phyloP scores from a whole-genome alignment of 2,888 invertebrate genomes.

The Pyrrhosoma nymphula region DNA sequence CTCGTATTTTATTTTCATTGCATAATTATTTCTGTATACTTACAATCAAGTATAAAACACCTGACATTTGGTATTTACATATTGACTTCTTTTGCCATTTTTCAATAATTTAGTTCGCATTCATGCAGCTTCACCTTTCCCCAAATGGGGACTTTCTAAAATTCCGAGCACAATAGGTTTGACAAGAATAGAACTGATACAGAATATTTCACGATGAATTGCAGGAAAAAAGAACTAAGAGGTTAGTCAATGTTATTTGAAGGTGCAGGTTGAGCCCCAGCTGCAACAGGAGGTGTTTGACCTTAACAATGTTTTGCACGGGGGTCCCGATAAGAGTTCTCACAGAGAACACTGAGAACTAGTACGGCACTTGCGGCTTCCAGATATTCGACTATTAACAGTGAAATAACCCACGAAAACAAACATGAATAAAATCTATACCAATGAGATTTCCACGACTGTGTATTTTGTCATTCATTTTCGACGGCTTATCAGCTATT shows the following conservation, averaged over 20 bases:
- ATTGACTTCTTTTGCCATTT: neutral
- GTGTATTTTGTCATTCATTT: no score
- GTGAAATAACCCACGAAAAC: no score
- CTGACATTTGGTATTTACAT: neutral
- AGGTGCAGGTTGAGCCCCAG: slow-evolving; percentile 55
- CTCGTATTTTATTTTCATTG: neutral
- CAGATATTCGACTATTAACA: no score
- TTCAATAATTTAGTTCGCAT: neutral
- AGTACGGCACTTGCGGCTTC: slow-evolving; percentile 81
- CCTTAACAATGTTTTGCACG: slow-evolving; percentile 92
- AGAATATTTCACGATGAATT: neutral
- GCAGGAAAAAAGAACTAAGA: neutral
- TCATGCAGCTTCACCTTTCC: neutral
- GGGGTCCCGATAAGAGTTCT: slow-evolving; percentile 95
- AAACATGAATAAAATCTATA: no score
- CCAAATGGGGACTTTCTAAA: neutral
- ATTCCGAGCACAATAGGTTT: neutral
- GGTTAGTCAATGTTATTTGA: neutral
- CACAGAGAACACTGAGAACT: slow-evolving; percentile 91
- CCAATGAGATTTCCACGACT: no score
- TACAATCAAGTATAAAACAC: neutral
- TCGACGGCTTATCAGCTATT: no score
- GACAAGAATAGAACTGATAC: neutral
- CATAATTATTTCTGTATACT: neutral
- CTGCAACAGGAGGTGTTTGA: slow-evolving; percentile 76